Evolutionary conservation across 2,113 vertebrate genomes (phyloP), one percentile per base, ranked within the genome.

Genomic region (Pandion haliaetus): DNA sequence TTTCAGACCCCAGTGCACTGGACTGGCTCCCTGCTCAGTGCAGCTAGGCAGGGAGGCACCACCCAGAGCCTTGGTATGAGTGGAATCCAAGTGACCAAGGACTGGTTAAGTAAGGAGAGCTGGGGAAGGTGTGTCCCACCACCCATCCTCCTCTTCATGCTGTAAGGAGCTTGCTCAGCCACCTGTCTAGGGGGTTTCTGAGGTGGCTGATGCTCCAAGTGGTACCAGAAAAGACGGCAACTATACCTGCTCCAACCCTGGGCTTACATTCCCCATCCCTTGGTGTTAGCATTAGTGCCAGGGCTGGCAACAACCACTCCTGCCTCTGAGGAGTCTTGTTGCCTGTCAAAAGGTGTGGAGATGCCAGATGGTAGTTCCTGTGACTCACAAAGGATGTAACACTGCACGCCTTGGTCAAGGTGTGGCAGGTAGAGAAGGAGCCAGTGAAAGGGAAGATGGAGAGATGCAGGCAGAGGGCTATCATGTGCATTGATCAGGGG

Each of bases 401-500:
- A 32, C 31, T 49, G 49, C n/a, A 26, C 3, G 2, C 23, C 52
- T 61, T 29, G 6, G 40, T 19, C 0, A 0, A 36, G 40, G 14
- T 52, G 32, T 3, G 5, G n/a, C 44, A 45, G 74, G 38, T 36
- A 38, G 44, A 23, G 42, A 25, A 62, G 80, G 47, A 94, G 44
- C 7, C 52, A 31, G 44, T 34, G 36, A 76, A 71, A 57, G 40
- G 49, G 78, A 55, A 42, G 78, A 32, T 40, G 69, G 49, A 76
- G 36, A 80, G 34, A 38, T 0, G 4, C 23, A 69, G 52, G 21
- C 59, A 92, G 55, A 52, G 57, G 23, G 9, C 14, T 85, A 81
- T 67, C 3, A 0, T 40, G 38, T 45, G 70, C 78, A 76, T 85
- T 25, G 21, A 47, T 38, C 0, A 0, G 38, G 28, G 44, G 36